Evolutionary conservation across 2,888 invertebrate genomes (phyloP).

Genomic region (Drosophila planitibia): DNA sequence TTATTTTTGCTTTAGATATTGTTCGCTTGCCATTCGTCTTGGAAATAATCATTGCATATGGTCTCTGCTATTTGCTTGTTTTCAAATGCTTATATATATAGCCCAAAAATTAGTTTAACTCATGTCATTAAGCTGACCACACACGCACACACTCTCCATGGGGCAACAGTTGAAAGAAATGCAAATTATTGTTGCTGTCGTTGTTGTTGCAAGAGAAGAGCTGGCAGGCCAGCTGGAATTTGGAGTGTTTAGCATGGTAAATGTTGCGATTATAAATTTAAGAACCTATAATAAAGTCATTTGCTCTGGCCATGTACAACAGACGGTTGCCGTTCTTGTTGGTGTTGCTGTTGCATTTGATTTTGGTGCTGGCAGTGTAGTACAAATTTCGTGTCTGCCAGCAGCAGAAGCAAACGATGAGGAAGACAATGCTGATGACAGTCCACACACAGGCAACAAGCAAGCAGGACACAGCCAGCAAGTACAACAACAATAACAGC

Average conservation of each 20-base stretch:
- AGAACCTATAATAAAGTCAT: slow-evolving; percentile 79
- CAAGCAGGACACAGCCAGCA: slow-evolving; percentile 21
- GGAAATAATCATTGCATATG: background rate
- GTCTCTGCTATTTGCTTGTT: background rate
- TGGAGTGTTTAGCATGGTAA: slow-evolving; percentile 70
- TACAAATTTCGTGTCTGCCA: slow-evolving; percentile 18
- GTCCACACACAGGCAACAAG: slow-evolving; percentile 14
- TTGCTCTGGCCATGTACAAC: slow-evolving; percentile 66
- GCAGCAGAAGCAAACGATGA: background rate
- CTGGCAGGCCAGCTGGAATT: slow-evolving; percentile 58
- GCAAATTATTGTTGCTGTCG: slow-evolving; percentile 32
- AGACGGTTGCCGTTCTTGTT: slow-evolving; percentile 13
- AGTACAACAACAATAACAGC: slow-evolving; percentile 15
- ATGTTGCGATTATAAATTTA: slow-evolving; percentile 79
- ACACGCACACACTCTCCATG: slow-evolving; percentile 9
- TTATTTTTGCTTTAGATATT: background rate
- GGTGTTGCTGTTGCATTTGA: slow-evolving; percentile 9
- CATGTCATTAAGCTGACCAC: slow-evolving; percentile 9
- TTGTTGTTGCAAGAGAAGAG: slow-evolving; percentile 17
- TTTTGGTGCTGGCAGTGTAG: slow-evolving; percentile 35
- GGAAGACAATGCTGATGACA: slow-evolving; percentile 22
- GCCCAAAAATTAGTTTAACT: background rate
- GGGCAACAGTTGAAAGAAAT: slow-evolving; percentile 23
- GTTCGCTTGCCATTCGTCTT: background rate
- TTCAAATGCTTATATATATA: background rate